Evolutionary conservation across 2,888 invertebrate genomes (phyloP).

Genomic region (Ophioninae sp.): DNA sequence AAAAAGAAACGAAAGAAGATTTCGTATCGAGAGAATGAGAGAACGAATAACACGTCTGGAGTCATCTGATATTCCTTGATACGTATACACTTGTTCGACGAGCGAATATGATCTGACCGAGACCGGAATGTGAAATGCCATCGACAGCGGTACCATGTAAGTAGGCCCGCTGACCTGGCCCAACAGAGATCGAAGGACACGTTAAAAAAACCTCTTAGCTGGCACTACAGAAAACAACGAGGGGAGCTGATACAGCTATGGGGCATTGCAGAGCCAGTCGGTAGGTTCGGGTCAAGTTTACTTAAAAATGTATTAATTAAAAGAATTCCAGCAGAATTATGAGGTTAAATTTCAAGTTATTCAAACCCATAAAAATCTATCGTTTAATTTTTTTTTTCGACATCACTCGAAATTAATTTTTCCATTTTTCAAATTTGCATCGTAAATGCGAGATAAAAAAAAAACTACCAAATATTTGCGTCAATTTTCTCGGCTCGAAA

Average conservation of each 20-base stretch:
- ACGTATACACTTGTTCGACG: not conserved
- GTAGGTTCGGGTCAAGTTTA: not conserved
- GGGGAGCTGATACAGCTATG: not conserved
- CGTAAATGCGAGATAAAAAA: no score
- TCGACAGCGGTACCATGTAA: conserved; percentile 25
- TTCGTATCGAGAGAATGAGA: no score
- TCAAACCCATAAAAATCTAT: no score
- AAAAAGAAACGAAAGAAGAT: no score
- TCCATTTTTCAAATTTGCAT: no score
- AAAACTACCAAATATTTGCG: no score
- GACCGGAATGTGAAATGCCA: conserved; percentile 3
- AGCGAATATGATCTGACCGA: conserved; percentile 1
- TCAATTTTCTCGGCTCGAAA: no score
- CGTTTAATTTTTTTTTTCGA: no score
- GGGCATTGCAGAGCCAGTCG: not conserved
- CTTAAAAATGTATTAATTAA: no score
- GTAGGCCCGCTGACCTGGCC: conserved; percentile 41
- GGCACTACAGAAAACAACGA: conserved; percentile 24
- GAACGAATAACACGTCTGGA: not conserved
- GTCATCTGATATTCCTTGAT: not conserved
- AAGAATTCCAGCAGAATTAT: no score
- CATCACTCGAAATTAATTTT: no score
- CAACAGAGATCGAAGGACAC: conserved; percentile 24
- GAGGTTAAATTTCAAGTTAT: no score
- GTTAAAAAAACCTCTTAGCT: conserved; percentile 24